Evolutionary conservation across 2,797 vertebrate genomes (phyloP), one percentile per base, ranked within the genome.

Genomic region (Sebastes variabilis): DNA sequence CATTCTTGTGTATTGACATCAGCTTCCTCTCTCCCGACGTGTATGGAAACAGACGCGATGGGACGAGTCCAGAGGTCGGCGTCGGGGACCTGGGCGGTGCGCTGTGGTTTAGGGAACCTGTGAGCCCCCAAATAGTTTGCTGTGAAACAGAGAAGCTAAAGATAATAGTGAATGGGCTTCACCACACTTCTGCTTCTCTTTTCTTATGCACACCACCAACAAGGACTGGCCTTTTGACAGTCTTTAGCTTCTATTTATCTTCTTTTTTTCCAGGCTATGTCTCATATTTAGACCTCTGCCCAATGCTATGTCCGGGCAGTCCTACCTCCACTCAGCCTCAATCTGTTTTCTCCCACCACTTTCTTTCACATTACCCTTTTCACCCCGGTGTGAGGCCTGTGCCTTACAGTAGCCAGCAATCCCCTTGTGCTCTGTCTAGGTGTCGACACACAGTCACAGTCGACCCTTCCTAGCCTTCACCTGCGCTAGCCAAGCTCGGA

Each of bases 1-100:
- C 93, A 95, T 96, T 95, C 95, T 94, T 92, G 73, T 81, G 86
- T 86, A 82, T 92, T 95, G 94, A 96, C 93, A 94, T 95, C 93
- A 95, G 89, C 89, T 94, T 93, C 90, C 93, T 90, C 80, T 90
- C 82, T 85, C 88, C 79, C 66, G 49, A 86, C 74, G 66, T 78
- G 83, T 87, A 87, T 90, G 92, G 92, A 93, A 95, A 92, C 86
- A 56, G 88, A 92, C 88, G 88, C 75, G 88, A 92, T 88, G 83
- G 85, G 90, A 89, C 67, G 52, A 77, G 90, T 89, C 94, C 88
- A 93, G 76, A 90, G 90, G 91, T 93, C 77, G 77, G 62, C 72
- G 81, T 89, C 72, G 75, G 79, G 67, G 78, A 84, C 81, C 27
- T 36, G 42, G 62, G 49, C 12, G 13, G 24, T 75, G 52, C 66